Percentiles rank a stretch among this genome's conserved stretches.
phyloP scores from a whole-genome alignment of 2,113 vertebrate species.

The Procavia capensis region DNA sequence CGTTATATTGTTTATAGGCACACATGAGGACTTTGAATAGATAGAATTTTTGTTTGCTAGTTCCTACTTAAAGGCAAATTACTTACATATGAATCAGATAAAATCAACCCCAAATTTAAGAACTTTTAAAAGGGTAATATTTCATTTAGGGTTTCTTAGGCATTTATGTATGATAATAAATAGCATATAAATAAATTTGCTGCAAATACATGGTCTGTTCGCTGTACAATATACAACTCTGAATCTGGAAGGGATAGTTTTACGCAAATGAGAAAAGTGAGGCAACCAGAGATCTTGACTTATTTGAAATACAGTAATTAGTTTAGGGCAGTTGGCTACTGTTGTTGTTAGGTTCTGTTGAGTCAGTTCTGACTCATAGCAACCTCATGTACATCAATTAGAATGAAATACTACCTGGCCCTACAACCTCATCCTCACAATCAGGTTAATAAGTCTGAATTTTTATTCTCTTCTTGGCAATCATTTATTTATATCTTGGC shows the following conservation, averaged over 20 bases:
- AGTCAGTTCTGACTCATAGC: too few species aligned
- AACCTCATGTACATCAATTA: too few species aligned
- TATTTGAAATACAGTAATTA: not conserved
- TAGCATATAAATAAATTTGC: conserved; percentile 25
- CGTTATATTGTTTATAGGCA: conserved; percentile 73
- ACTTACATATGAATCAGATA: conserved; percentile 42
- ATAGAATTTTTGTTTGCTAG: conserved; percentile 9
- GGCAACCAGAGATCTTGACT: not conserved
- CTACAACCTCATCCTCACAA: too few species aligned
- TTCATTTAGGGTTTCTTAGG: conserved; percentile 53
- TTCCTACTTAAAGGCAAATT: conserved; percentile 61
- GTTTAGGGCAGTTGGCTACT: not conserved
- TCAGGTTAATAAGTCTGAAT: not conserved
- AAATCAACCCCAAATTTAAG: conserved; percentile 57
- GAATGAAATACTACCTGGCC: too few species aligned
- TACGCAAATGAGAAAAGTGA: conserved; percentile 29
- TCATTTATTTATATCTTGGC: not conserved
- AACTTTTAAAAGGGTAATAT: conserved; percentile 36
- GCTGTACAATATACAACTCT: not conserved
- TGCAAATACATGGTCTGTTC: conserved; percentile 39
- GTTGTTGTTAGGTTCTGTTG: too few species aligned
- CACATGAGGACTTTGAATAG: conserved; percentile 56
- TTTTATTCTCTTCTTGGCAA: not conserved
- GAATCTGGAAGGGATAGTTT: not conserved
- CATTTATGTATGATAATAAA: conserved; percentile 25